These are phyloP conservation scores for Nothoprocta pentlandii DNA, from an alignment of 2,113 vertebrate genomes.

Conservation along the genomic window DNA sequence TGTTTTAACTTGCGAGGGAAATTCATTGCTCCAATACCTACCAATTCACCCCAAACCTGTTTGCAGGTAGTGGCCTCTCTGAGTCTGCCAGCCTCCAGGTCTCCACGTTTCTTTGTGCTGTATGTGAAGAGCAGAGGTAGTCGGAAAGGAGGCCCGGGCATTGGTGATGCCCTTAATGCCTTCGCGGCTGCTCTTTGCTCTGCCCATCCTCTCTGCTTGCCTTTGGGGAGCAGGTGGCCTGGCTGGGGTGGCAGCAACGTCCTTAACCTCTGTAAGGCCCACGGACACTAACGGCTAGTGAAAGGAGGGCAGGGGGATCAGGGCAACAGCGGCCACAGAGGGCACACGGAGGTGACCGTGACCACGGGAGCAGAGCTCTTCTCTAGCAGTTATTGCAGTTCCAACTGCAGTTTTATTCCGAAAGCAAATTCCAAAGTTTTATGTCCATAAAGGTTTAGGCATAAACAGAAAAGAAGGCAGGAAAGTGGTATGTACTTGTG, in stretches of 20 bases:
- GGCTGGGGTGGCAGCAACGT: not conserved
- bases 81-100: not conserved
- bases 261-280: not conserved
- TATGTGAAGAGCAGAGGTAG: not conserved
- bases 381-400: constrained; percentile 29
- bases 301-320: constrained; percentile 64
- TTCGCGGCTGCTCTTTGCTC: too few relatives aligned
- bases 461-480: constrained; percentile 69
- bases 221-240: constrained; percentile 19
- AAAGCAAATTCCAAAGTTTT: constrained; percentile 69
- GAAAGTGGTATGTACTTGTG: constrained; percentile 37
- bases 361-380: not conserved
- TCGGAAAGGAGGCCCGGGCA: not conserved
- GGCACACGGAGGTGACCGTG: not conserved
- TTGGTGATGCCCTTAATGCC: too few relatives aligned
- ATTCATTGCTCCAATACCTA: not conserved
- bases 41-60: not conserved
- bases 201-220: not conserved
- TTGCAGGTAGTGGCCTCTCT: not conserved
- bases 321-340: not conserved
- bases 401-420: constrained; percentile 53
- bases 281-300: constrained; percentile 53
- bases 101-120: not conserved
- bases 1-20: constrained; percentile 24
- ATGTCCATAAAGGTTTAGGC: constrained; percentile 71